Evolutionary conservation across 1,140 invertebrate genomes (phyloP).

Genomic region (Caligus rogercresseyi): DNA sequence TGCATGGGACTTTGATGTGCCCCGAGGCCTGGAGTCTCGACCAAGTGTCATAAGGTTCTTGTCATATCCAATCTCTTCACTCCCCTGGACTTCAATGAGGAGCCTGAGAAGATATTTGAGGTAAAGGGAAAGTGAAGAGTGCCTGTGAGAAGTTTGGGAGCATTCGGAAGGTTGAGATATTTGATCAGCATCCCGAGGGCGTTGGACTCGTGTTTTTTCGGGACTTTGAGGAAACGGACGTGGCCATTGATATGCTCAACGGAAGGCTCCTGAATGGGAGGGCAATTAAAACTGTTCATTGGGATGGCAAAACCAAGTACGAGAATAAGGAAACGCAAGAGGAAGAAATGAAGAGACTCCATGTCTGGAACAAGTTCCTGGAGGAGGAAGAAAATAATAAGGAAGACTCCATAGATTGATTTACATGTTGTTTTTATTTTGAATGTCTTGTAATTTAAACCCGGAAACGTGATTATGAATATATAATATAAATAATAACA

Average conservation of each 20-base stretch:
- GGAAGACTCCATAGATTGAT: slow-evolving; percentile 3
- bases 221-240: slow-evolving; percentile 72
- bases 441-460: neutral
- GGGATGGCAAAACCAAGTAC: slow-evolving; percentile 91
- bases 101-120: slow-evolving; percentile 70
- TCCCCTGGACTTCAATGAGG: slow-evolving; percentile 68
- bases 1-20: neutral
- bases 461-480: neutral
- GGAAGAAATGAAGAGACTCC: slow-evolving; percentile 56
- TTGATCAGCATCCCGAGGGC: slow-evolving; percentile 83
- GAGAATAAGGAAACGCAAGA: slow-evolving; percentile 71
- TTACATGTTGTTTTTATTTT: neutral
- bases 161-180: slow-evolving; percentile 76
- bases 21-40: slow-evolving; percentile 44
- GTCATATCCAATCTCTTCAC: slow-evolving; percentile 88
- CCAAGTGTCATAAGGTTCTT: slow-evolving; percentile 71
- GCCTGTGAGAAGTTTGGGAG: slow-evolving; percentile 80
- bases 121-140: slow-evolving; percentile 47
- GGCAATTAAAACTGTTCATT: slow-evolving; percentile 33
- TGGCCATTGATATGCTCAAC: slow-evolving; percentile 68
- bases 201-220: slow-evolving; percentile 80
- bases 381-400: slow-evolving; percentile 2
- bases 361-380: slow-evolving; percentile 73
- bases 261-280: slow-evolving; percentile 76
- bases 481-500: neutral